A percentile compares a stretch with the other conserved stretches of the same genome.
Conservation (phyloP, 2,113 vertebrate species). For the Zosterops hypoxanthus region DNA sequence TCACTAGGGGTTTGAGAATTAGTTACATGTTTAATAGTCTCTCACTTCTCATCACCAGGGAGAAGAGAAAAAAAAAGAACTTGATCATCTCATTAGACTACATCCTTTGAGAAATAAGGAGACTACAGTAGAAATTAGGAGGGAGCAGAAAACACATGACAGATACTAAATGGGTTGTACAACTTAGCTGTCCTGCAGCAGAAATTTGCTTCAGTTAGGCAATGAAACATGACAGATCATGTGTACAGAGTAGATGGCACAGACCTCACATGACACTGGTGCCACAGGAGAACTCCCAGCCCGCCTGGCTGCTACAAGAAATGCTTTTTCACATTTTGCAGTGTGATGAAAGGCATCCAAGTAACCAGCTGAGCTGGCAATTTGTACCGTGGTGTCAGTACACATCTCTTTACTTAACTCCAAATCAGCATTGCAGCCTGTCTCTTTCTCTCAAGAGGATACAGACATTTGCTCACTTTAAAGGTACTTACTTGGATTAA, state of each 20-base stretch:
- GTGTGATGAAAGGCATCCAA: background rate
- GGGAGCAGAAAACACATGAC: background rate
- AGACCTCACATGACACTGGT: background rate
- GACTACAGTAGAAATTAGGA: background rate
- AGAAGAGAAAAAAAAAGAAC: background rate
- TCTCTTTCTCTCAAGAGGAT: background rate
- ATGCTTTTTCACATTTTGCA: background rate
- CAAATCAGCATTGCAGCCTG: background rate
- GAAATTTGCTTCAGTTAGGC: background rate
- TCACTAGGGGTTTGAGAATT: background rate
- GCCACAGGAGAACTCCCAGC: background rate
- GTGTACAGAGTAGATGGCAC: background rate
- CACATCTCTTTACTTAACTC: background rate
- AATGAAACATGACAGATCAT: slow-evolving; percentile 17
- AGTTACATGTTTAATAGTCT: slow-evolving; percentile 24
- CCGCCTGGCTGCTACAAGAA: background rate
- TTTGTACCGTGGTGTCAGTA: background rate
- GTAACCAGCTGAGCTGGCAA: background rate
- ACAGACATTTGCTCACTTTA: background rate
- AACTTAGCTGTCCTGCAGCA: background rate
- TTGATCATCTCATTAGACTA: background rate
- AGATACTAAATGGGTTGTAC: background rate
- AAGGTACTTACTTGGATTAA: background rate
- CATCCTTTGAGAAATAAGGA: slow-evolving; percentile 24
- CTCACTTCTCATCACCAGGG: background rate